Percentiles rank a stretch among this genome's conserved stretches.
Evolutionary conservation across 1,140 invertebrate species (phyloP).

Genomic region (Bombus pyrosoma): DNA sequence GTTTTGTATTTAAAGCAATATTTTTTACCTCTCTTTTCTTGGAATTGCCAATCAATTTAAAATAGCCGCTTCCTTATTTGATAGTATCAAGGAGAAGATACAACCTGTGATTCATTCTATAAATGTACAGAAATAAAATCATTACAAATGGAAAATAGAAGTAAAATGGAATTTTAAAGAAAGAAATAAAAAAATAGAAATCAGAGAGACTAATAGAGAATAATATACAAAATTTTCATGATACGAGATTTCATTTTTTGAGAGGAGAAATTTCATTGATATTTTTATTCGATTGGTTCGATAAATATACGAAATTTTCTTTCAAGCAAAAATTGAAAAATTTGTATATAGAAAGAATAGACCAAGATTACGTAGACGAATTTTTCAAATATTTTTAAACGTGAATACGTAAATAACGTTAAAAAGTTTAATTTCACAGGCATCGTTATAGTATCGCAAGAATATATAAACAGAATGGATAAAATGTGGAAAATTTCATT

Average conservation of each 20-base stretch:
- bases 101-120: too few species aligned
- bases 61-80: too few species aligned
- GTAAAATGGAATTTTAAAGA: background rate
- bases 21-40: background rate
- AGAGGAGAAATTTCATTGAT: background rate
- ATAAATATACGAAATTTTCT: background rate
- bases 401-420: background rate
- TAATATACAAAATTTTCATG: background rate
- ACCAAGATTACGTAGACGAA: background rate
- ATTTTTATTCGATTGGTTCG: background rate
- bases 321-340: background rate
- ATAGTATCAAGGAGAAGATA: too few species aligned
- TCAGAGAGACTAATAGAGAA: too few species aligned
- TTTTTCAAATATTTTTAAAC: background rate
- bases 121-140: background rate
- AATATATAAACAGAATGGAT: background rate
- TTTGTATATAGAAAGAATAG: background rate
- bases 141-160: background rate
- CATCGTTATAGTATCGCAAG: too few species aligned
- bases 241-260: background rate
- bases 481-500: background rate
- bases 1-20: background rate
- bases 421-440: background rate
- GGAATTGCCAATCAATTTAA: too few species aligned
- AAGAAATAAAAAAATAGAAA: background rate